A percentile compares a stretch with the other conserved stretches of the same genome.
phyloP scores from a whole-genome alignment of 2,888 invertebrate genomes.

The Ichneumon xanthorius region DNA sequence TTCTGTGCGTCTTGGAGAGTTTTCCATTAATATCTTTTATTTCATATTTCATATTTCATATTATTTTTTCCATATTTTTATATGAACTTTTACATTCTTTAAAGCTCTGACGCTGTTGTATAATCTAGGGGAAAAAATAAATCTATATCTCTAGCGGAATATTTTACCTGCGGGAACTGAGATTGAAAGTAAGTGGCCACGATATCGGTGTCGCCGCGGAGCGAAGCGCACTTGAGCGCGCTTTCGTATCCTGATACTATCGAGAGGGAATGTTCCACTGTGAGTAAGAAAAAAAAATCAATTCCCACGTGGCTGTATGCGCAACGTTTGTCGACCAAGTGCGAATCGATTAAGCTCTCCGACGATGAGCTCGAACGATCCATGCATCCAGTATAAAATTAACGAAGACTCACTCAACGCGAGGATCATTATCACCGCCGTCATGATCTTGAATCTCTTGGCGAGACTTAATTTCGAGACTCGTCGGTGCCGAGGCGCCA shows the following conservation, averaged over 20 bases:
- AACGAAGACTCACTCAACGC: slow-evolving; percentile 83
- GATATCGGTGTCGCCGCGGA: slow-evolving; percentile 76
- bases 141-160: neutral
- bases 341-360: neutral
- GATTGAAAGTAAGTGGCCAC: slow-evolving; percentile 80
- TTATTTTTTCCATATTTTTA: too few species aligned
- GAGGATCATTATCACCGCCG: slow-evolving; percentile 84
- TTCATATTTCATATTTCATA: too few species aligned
- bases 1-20: too few species aligned
- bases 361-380: neutral
- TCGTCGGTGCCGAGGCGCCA: slow-evolving; percentile 78
- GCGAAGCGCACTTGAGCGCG: slow-evolving; percentile 84
- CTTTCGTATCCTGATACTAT: slow-evolving; percentile 87
- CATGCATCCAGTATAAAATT: neutral
- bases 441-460: slow-evolving; percentile 84
- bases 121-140: neutral
- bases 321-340: neutral
- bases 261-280: slow-evolving; percentile 88
- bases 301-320: slow-evolving; percentile 11
- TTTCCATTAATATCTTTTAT: too few species aligned
- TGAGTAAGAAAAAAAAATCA: slow-evolving; percentile 62
- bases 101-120: too few species aligned
- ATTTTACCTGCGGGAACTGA: slow-evolving; percentile 81
- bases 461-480: slow-evolving; percentile 75
- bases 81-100: too few species aligned